Evolutionary conservation across 2,797 vertebrate genomes (phyloP).

Genomic region (Propithecus perrieri): DNA sequence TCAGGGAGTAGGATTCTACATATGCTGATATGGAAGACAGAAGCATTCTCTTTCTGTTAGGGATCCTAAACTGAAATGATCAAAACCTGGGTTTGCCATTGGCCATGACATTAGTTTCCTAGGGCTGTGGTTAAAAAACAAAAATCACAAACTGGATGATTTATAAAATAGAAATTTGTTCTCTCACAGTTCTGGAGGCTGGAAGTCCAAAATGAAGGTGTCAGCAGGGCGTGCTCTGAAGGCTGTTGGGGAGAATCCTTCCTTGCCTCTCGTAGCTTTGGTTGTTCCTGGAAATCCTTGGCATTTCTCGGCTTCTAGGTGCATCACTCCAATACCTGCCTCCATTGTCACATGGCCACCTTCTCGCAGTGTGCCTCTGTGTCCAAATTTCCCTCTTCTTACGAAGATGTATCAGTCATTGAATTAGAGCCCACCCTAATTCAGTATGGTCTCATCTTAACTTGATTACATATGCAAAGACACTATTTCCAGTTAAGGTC

Average conservation of each 20-base stretch:
- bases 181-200: neutral
- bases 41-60: neutral
- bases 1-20: neutral
- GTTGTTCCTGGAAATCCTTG: neutral
- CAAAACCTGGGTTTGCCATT: neutral
- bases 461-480: neutral
- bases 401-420: neutral
- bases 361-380: neutral
- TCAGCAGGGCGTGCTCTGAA: neutral
- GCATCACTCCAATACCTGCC: neutral
- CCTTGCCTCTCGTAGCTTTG: neutral
- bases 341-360: neutral
- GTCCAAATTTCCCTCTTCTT: neutral
- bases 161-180: neutral
- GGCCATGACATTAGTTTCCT: neutral
- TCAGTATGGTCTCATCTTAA: neutral
- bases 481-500: neutral
- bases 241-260: neutral
- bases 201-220: neutral
- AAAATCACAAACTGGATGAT: neutral
- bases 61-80: neutral
- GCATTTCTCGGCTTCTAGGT: neutral
- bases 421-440: neutral
- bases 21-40: neutral
- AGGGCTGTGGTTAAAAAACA: neutral